These are phyloP conservation scores for Drosophila grimshawi DNA, from an alignment of 1,140 invertebrate genomes.

Conservation along the genomic window DNA sequence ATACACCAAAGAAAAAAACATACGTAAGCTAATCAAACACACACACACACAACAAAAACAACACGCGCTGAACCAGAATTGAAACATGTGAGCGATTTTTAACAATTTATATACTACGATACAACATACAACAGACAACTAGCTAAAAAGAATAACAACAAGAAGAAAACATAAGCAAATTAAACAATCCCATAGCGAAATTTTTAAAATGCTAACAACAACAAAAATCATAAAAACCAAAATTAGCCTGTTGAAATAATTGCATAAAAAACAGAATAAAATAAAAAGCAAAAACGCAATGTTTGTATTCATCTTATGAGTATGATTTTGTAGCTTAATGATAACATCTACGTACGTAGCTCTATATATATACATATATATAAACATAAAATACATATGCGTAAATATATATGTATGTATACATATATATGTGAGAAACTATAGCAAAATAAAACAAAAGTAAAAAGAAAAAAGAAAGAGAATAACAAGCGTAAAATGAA, in stretches of 20 bases:
- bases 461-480: not conserved
- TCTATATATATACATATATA: slow-evolving; percentile 62
- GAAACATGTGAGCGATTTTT: slow-evolving; percentile 71
- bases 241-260: slow-evolving; percentile 66
- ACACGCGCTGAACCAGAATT: slow-evolving; percentile 64
- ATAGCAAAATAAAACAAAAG: slow-evolving; percentile 42
- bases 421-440: slow-evolving; percentile 54
- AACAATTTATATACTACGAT: slow-evolving; percentile 63
- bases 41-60: slow-evolving; percentile 37
- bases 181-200: slow-evolving; percentile 81
- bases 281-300: slow-evolving; percentile 33
- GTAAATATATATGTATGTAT: slow-evolving; percentile 57
- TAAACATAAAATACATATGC: slow-evolving; percentile 55
- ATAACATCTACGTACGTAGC: slow-evolving; percentile 68
- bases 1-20: slow-evolving; percentile 65
- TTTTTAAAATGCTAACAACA: slow-evolving; percentile 63
- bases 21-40: slow-evolving; percentile 57
- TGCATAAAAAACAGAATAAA: slow-evolving; percentile 37
- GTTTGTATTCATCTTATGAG: slow-evolving; percentile 76
- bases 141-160: slow-evolving; percentile 57
- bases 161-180: slow-evolving; percentile 57
- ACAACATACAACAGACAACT: slow-evolving; percentile 54
- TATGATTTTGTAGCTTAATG: slow-evolving; percentile 79
- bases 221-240: slow-evolving; percentile 32
- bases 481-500: slow-evolving; percentile 67